phyloP scores from a whole-genome alignment of 2,113 vertebrate species.

The Chiloscyllium plagiosum region DNA sequence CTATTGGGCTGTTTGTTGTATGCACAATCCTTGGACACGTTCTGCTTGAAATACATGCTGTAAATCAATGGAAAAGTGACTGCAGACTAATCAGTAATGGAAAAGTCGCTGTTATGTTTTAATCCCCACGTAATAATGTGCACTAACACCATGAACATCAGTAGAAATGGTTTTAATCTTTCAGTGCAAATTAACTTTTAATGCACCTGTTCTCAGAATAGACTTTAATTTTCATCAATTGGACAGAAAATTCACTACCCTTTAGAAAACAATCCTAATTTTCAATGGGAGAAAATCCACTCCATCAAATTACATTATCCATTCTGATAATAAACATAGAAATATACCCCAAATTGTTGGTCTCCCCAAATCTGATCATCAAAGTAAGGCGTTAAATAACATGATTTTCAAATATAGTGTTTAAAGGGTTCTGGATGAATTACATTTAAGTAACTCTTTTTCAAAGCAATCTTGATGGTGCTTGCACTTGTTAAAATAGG shows the following conservation, averaged over 20 bases:
- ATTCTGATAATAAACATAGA: background rate
- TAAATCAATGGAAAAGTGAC: background rate
- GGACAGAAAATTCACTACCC: background rate
- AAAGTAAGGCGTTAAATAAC: background rate
- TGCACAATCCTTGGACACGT: background rate
- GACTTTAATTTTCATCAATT: background rate
- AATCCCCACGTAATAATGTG: background rate
- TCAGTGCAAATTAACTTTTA: constrained; percentile 7
- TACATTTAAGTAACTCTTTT: background rate
- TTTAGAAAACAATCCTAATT: background rate
- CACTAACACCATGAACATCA: background rate
- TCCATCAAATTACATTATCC: background rate
- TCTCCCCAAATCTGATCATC: background rate
- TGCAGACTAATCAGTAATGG: background rate
- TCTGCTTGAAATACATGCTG: background rate
- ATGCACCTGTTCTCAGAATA: background rate
- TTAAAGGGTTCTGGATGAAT: background rate
- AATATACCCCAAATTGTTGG: background rate
- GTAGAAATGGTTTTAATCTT: background rate
- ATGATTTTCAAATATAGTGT: background rate
- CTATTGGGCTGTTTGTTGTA: background rate
- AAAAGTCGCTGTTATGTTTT: background rate
- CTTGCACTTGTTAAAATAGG: background rate
- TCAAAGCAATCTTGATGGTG: background rate
- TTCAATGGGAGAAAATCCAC: background rate